Evolutionary conservation across 2,888 invertebrate genomes (phyloP), one percentile per base, ranked within the genome.

Genomic region (Autographa pulchrina): DNA sequence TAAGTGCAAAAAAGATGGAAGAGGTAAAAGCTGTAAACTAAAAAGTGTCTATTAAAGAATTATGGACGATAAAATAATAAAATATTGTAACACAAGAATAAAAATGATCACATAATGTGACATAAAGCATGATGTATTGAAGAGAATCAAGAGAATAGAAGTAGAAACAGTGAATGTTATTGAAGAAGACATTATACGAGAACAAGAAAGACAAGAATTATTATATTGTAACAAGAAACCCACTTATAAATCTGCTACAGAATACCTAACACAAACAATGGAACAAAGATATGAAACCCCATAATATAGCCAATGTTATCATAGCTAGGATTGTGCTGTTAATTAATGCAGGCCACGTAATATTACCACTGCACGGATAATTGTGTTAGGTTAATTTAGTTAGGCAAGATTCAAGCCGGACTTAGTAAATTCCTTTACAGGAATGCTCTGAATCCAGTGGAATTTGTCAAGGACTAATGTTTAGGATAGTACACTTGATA

Each of bases 311-410:
- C 5, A 20, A 72, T 0, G 20, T 38, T 62, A 64, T 43, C 13
- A 48, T 11, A 59, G 16, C n/a, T 32, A 64, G 62, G 8, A 43
- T 63, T 25, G 64, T 7, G n/a, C 43, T 58, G 75, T 65, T 74
- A 62, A 78, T 74, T 67, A 68, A 38, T 71, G 52, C 48, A 68
- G 14, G 6, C 61, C 43, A 65, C 71, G 20, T 48, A 58, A 75
- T 63, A 52, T 52, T 62, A 68, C 69, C 48, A 80, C 41, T 68
- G 48, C 52, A 76, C 61, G 66, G 72, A 70, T 61, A 68, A 74
- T 67, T 72, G 65, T 48, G 71, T 76, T 78, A 58, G 20, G 79
- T 75, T 83, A 76, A 80, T 82, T 84, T 70, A 78, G 76, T 78
- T 77, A 71, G 41, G 31, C 31, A 59, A 82, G 82, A 72, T 78